These are phyloP conservation scores for Chamaetylas fuelleborni DNA, from an alignment of 2,113 vertebrate genomes.

Conservation along the genomic window DNA sequence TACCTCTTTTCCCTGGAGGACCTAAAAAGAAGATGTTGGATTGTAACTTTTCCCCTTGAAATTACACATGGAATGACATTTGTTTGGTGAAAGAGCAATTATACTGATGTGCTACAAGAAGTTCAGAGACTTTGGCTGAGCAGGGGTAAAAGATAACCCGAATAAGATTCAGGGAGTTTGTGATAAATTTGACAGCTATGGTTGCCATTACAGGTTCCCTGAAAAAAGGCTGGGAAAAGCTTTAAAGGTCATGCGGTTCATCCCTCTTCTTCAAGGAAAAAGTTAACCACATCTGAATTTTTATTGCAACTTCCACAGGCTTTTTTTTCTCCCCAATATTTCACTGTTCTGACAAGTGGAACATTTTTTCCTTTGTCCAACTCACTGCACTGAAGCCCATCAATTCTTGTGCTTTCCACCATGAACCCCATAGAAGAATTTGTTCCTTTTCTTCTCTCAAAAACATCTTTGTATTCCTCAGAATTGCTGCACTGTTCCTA, in stretches of 20 bases:
- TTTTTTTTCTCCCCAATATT: accelerated
- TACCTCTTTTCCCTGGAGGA: conserved; percentile 95
- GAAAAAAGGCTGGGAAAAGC: neutral
- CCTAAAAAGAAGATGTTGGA: conserved; percentile 75
- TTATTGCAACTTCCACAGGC: neutral
- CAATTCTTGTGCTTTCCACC: neutral
- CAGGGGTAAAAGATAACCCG: neutral
- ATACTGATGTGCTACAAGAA: neutral
- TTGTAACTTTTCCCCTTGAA: neutral
- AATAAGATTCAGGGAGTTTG: neutral
- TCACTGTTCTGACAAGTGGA: neutral
- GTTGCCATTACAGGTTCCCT: neutral
- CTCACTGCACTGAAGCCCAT: neutral
- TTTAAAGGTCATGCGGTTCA: neutral
- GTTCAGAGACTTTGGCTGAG: neutral
- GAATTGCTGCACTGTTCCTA: neutral
- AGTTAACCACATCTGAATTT: neutral
- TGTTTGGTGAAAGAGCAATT: neutral
- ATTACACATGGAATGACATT: neutral
- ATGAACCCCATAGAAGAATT: neutral
- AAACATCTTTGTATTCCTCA: neutral
- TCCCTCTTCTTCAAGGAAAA: neutral
- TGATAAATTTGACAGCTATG: neutral
- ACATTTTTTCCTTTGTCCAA: neutral
- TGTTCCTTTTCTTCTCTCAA: neutral